Evolutionary conservation across 1,140 invertebrate genomes (phyloP), one percentile per base, ranked within the genome.

Genomic region (Ceratoteleas bidentatus): DNA sequence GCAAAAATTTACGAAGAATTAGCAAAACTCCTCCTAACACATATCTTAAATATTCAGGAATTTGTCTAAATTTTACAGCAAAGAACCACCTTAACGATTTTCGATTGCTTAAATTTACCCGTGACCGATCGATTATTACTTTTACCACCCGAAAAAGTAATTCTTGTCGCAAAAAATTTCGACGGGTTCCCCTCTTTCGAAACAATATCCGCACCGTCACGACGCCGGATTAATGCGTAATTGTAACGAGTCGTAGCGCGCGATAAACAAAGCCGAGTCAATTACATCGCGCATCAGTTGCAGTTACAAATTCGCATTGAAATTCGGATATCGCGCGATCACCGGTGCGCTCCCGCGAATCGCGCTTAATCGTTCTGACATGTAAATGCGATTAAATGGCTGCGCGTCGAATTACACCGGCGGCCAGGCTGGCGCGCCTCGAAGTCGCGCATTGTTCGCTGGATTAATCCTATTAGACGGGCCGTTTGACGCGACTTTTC

Each of bases 161-260:
- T n/a, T n/a, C n/a, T n/a, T n/a, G n/a, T n/a, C n/a, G n/a, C n/a
- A n/a, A n/a, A n/a, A n/a, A n/a, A n/a, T n/a, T n/a, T n/a, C n/a
- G n/a, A n/a, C n/a, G n/a, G n/a, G n/a, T n/a, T n/a, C n/a, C n/a
- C n/a, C n/a, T n/a, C n/a, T n/a, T n/a, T n/a, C n/a, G n/a, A n/a
- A 38, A 38, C 36, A 38, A 38, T 38, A n/a, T 54, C 53, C 32
- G 43, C 62, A 50, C 49, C n/a, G n/a, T n/a, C n/a, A n/a, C n/a
- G n/a, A n/a, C n/a, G n/a, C n/a, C n/a, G n/a, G 49, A 72, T 66
- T 72, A 72, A 79, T 72, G 49, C 52, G 54, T 58, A 66, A 75
- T 75, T 56, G 72, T 66, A 40, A 32, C 56, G 47, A 66, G 66
- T 66, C 72, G 56, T 60, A 66, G 66, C 70, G 43, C 53, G 34